These are phyloP conservation scores for Oryctes rhinoceros DNA, from an alignment of 1,140 invertebrate genomes.

Conservation along the genomic window DNA sequence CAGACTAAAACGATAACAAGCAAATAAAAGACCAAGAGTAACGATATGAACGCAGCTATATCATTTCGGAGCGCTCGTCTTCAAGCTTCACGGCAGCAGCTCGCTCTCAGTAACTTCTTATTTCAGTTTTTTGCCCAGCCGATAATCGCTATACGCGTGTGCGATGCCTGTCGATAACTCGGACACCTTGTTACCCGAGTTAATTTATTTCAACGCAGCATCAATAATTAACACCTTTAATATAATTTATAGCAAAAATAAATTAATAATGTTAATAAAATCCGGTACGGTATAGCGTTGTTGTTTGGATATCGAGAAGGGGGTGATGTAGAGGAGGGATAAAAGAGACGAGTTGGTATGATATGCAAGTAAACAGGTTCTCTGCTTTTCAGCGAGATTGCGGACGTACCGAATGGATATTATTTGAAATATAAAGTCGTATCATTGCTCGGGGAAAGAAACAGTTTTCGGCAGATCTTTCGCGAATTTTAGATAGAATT, in stretches of 20 bases:
- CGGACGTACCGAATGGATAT: too few species aligned
- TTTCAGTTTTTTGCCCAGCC: background rate
- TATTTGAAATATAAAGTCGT: too few species aligned
- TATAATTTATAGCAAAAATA: conserved; percentile 12
- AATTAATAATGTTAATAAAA: conserved; percentile 20
- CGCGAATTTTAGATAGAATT: too few species aligned
- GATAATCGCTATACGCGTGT: background rate
- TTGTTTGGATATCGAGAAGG: background rate
- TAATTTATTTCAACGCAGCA: conserved; percentile 5
- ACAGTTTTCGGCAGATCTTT: too few species aligned
- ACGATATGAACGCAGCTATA: too few species aligned
- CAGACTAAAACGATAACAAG: too few species aligned
- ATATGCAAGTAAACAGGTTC: background rate
- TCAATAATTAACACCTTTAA: conserved; percentile 12
- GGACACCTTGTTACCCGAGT: background rate
- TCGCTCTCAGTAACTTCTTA: background rate
- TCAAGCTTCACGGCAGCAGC: background rate
- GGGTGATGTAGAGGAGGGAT: background rate
- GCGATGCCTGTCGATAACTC: background rate
- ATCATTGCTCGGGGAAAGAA: too few species aligned
- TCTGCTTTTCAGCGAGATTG: background rate
- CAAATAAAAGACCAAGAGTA: too few species aligned
- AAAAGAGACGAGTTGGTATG: background rate
- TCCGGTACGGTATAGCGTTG: background rate
- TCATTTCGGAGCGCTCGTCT: too few species aligned